A percentile compares a stretch with the other conserved stretches of the same genome.
Conservation (phyloP, 2,888 invertebrate species). For the Drosophila melanocephala region DNA sequence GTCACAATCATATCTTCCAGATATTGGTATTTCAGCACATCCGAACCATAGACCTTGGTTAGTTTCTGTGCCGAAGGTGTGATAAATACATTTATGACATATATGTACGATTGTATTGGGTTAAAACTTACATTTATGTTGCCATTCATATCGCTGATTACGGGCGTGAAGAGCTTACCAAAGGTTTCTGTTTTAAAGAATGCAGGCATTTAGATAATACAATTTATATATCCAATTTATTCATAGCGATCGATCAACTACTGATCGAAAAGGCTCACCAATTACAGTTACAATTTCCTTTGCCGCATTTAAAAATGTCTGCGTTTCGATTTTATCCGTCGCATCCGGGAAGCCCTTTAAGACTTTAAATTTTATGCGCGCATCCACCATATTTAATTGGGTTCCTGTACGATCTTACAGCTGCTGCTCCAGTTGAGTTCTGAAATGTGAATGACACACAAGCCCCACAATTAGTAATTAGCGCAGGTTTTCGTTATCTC, state of each 20-base stretch:
- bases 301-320: conserved; percentile 88
- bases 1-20: conserved; percentile 89
- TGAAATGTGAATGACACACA: conserved; percentile 50
- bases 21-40: conserved; percentile 87
- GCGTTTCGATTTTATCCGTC: conserved; percentile 87
- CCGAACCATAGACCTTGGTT: conserved; percentile 86
- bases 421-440: conserved; percentile 35
- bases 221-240: conserved; percentile 1
- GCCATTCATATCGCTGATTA: conserved; percentile 91
- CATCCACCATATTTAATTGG: conserved; percentile 34
- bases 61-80: conserved; percentile 87
- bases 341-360: conserved; percentile 87
- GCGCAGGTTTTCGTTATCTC: conserved; percentile 15
- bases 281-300: conserved; percentile 88
- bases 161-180: conserved; percentile 90
- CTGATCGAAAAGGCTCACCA: conserved; percentile 86
- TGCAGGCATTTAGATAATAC: conserved; percentile 7
- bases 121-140: conserved; percentile 89
- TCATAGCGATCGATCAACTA: conserved; percentile 10
- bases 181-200: conserved; percentile 88
- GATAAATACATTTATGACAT: neutral
- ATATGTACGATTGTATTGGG: neutral
- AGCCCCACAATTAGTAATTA: conserved; percentile 10
- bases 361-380: conserved; percentile 80
- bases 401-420: conserved; percentile 5